Conservation (phyloP, 2,113 vertebrate genomes). For the Protobothrops flavoviridis region DNA sequence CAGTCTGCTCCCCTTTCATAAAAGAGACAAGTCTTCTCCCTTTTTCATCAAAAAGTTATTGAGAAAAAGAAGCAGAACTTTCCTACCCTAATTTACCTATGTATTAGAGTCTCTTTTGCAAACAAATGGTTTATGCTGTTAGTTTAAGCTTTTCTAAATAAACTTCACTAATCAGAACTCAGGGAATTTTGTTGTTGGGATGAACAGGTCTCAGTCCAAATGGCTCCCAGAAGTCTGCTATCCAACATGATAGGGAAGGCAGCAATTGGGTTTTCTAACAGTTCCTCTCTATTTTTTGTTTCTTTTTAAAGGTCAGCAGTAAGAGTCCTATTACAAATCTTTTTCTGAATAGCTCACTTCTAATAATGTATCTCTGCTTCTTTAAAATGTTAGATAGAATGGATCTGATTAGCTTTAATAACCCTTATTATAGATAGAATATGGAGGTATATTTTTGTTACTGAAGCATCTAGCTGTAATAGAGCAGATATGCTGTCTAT, state of each 20-base stretch:
- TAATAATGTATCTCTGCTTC: not conserved
- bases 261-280: not conserved
- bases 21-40: not conserved
- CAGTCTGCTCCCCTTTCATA: not conserved
- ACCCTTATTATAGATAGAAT: not conserved
- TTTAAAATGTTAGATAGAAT: not conserved
- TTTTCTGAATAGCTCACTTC: not conserved
- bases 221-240: not conserved
- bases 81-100: not conserved
- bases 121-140: not conserved
- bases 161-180: not conserved
- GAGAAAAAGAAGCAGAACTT: not conserved
- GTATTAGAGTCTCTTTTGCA: not conserved
- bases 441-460: not conserved
- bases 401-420: conserved; percentile 16
- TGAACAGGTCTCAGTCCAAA: not conserved
- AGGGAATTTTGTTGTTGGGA: not conserved
- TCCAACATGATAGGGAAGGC: not conserved
- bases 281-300: not conserved
- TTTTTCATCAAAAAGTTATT: not conserved
- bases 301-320: not conserved
- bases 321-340: not conserved
- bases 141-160: not conserved
- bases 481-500: conserved; percentile 24
- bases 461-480: not conserved